Conservation (phyloP, 1,140 invertebrate genomes). For the Drosophila hydei region DNA sequence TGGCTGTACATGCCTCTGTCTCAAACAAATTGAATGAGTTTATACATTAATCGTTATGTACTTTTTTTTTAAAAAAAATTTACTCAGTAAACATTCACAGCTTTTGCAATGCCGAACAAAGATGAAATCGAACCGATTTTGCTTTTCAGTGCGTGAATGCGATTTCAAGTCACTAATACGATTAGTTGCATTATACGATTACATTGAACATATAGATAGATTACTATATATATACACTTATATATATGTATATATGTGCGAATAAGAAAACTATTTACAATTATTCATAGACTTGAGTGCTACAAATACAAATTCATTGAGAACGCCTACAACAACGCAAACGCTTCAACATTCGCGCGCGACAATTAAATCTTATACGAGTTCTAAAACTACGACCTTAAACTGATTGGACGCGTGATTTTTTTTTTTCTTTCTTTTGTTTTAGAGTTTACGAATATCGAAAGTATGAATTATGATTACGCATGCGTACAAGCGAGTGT, state of each 20-base stretch:
- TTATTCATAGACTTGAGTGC: constrained; percentile 44
- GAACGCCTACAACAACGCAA: constrained; percentile 27
- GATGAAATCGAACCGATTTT: constrained; percentile 50
- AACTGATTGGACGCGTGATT: constrained; percentile 57
- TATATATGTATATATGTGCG: constrained; percentile 6
- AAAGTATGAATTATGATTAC: constrained; percentile 23
- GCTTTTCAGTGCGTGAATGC: constrained; percentile 53
- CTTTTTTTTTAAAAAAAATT: constrained; percentile 56
- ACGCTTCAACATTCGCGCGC: constrained; percentile 69
- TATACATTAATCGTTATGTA: constrained; percentile 54
- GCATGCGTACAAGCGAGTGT: constrained; percentile 36
- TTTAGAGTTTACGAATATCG: constrained; percentile 62
- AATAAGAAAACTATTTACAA: constrained; percentile 66
- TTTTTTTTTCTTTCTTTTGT: constrained; percentile 16
- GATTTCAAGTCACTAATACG: constrained; percentile 64
- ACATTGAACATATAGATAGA: constrained; percentile 57
- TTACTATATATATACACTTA: constrained; percentile 23
- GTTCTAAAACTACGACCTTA: constrained; percentile 54
- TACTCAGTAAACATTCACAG: constrained; percentile 83
- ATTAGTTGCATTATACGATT: constrained; percentile 53
- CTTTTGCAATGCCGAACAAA: constrained; percentile 65
- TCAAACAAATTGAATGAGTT: constrained; percentile 33
- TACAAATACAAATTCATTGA: constrained; percentile 31
- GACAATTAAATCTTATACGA: constrained; percentile 48
- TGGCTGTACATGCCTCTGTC: constrained; percentile 13